Evolutionary conservation across 2,113 vertebrate species (phyloP).

Genomic region (Taurulus bubalis): DNA sequence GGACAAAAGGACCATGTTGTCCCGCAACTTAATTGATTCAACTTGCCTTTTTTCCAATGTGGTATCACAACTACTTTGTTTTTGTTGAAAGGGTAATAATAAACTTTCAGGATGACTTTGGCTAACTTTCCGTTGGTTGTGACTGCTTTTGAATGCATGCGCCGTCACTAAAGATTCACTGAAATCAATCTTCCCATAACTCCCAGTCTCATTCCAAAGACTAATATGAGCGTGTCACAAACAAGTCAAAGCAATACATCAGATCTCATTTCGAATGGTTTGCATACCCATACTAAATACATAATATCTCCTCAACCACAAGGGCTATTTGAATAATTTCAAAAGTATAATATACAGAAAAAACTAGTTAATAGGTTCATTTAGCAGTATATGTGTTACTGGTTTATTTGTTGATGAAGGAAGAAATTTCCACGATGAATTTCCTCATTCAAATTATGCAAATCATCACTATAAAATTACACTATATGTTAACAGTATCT

Average conservation of each 20-base stretch:
- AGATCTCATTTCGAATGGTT: background rate
- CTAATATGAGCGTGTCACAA: slow-evolving; percentile 12
- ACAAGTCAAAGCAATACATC: slow-evolving; percentile 23
- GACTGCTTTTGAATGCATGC: slow-evolving; percentile 9
- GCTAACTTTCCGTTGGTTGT: background rate
- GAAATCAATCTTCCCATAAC: slow-evolving; percentile 33
- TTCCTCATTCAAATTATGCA: too few relatives aligned
- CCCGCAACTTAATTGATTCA: slow-evolving; percentile 3
- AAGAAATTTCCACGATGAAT: too few relatives aligned
- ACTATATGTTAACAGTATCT: too few relatives aligned
- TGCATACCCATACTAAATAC: too few relatives aligned
- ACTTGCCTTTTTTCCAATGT: slow-evolving; percentile 18
- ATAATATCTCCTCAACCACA: too few relatives aligned
- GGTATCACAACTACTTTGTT: background rate
- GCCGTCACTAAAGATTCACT: slow-evolving; percentile 23
- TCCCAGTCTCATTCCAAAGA: slow-evolving; percentile 13
- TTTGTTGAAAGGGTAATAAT: background rate
- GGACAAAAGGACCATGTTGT: slow-evolving; percentile 36
- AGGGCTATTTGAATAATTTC: too few relatives aligned
- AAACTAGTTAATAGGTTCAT: too few relatives aligned
- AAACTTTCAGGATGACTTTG: background rate
- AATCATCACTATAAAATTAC: too few relatives aligned
- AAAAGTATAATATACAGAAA: too few relatives aligned
- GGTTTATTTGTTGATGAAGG: too few relatives aligned
- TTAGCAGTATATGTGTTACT: too few relatives aligned